Evolutionary conservation across 2,888 invertebrate species (phyloP).

Genomic region (Pollenia griseotomentosa): DNA sequence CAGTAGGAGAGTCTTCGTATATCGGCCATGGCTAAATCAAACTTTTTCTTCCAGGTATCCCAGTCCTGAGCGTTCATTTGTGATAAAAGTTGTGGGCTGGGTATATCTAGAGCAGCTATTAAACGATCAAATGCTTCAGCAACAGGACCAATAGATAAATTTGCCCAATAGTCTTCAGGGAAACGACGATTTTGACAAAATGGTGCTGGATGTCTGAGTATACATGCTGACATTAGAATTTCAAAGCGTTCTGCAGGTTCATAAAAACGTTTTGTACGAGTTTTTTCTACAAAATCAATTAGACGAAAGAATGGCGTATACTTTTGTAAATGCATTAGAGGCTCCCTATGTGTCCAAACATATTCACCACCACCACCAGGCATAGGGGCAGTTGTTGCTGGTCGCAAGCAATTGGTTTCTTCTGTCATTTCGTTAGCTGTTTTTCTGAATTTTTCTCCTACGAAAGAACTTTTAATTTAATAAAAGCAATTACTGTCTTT

Average conservation of each 20-base stretch:
- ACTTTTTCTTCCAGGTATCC: slow-evolving; percentile 81
- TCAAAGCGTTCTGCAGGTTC: slow-evolving; percentile 81
- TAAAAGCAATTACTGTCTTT: no score
- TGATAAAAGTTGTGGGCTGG: slow-evolving; percentile 80
- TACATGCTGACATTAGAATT: slow-evolving; percentile 80
- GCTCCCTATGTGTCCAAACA: slow-evolving; percentile 80
- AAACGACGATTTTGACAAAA: slow-evolving; percentile 82
- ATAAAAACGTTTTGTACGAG: slow-evolving; percentile 81
- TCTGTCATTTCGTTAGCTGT: slow-evolving; percentile 39
- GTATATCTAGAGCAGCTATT: slow-evolving; percentile 80
- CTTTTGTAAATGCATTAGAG: slow-evolving; percentile 80
- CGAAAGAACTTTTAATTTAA: no score
- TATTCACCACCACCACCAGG: slow-evolving; percentile 74
- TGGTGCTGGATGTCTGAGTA: slow-evolving; percentile 80
- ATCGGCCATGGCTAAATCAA: slow-evolving; percentile 79
- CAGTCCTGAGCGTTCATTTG: slow-evolving; percentile 81
- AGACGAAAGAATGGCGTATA: slow-evolving; percentile 80
- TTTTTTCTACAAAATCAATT: slow-evolving; percentile 81
- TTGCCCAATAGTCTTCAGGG: slow-evolving; percentile 82
- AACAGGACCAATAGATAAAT: slow-evolving; percentile 80
- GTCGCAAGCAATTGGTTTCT: slow-evolving; percentile 63
- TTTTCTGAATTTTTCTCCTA: no score
- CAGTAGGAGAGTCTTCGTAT: slow-evolving; percentile 79
- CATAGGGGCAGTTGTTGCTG: slow-evolving; percentile 45
- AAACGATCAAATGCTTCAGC: slow-evolving; percentile 79